Evolutionary conservation across 92 coral and sea anemone genomes (phyloP).

Genomic region (Micromussa lordhowensis): DNA sequence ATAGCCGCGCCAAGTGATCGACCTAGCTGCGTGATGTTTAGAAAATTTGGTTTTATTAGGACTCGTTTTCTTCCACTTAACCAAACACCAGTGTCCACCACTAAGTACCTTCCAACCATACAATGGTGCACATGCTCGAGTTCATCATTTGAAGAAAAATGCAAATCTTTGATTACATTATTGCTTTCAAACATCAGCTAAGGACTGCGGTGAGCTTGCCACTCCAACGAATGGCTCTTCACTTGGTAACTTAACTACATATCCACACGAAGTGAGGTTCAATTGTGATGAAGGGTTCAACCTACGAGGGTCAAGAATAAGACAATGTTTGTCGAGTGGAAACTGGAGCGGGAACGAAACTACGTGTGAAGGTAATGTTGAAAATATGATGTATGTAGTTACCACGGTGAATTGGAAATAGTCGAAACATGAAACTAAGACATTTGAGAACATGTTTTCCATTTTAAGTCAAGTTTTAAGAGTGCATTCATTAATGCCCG

Average conservation of each 20-base stretch:
- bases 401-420: neutral
- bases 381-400: neutral
- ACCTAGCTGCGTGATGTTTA: neutral
- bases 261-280: slow-evolving; percentile 23
- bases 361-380: slow-evolving; percentile 44
- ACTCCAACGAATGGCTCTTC: slow-evolving; percentile 41
- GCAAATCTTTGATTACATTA: neutral
- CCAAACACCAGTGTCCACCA: neutral
- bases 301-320: slow-evolving; percentile 35
- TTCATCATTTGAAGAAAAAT: neutral
- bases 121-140: no score
- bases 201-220: slow-evolving; percentile 32
- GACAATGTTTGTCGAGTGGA: slow-evolving; percentile 57
- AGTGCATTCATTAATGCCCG: no score
- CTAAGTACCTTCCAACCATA: neutral
- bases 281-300: slow-evolving; percentile 41
- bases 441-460: neutral
- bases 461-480: neutral
- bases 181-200: slow-evolving; percentile 12
- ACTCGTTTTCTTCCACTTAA: neutral
- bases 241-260: slow-evolving; percentile 33
- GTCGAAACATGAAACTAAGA: neutral
- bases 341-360: slow-evolving; percentile 61
- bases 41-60: neutral
- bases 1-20: neutral